Conservation (phyloP, 2,888 invertebrate species). For the Cheiracanthium punctorium region DNA sequence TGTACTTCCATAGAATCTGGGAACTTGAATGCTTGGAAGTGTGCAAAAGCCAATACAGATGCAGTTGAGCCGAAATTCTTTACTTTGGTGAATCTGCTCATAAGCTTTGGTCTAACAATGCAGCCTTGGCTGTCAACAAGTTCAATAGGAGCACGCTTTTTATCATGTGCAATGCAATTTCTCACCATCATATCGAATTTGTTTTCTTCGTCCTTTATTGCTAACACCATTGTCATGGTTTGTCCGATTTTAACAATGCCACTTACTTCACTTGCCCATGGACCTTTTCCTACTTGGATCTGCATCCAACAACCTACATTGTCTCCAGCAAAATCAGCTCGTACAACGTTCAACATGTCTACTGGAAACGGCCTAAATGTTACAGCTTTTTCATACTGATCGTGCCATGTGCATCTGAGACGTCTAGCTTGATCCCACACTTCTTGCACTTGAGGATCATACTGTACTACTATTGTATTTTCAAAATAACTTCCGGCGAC, state of each 20-base stretch:
- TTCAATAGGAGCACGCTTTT: slow-evolving; percentile 93
- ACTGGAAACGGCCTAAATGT: slow-evolving; percentile 96
- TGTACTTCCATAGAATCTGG: slow-evolving; percentile 97
- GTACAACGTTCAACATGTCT: slow-evolving; percentile 95
- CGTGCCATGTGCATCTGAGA: slow-evolving; percentile 94
- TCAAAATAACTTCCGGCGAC: slow-evolving; percentile 95
- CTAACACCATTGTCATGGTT: slow-evolving; percentile 97
- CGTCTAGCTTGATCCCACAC: slow-evolving; percentile 97
- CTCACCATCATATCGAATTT: slow-evolving; percentile 96
- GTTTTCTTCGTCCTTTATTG: slow-evolving; percentile 94
- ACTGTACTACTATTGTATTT: slow-evolving; percentile 94
- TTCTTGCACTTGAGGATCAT: slow-evolving; percentile 93
- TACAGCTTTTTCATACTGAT: slow-evolving; percentile 95
- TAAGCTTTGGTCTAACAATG: slow-evolving; percentile 91
- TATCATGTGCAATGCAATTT: slow-evolving; percentile 95
- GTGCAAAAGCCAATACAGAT: slow-evolving; percentile 92
- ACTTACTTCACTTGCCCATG: slow-evolving; percentile 96
- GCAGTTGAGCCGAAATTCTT: slow-evolving; percentile 96
- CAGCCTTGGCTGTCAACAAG: slow-evolving; percentile 94
- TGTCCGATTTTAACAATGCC: slow-evolving; percentile 96
- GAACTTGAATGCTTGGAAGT: slow-evolving; percentile 96
- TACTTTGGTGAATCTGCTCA: slow-evolving; percentile 95
- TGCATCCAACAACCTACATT: slow-evolving; percentile 99
- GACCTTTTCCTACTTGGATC: slow-evolving; percentile 83
- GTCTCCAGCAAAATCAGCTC: slow-evolving; percentile 95